Percentiles rank a stretch among this genome's conserved stretches.
phyloP scores from a whole-genome alignment of 1,140 invertebrate species.

The Steinernema khuongi region DNA sequence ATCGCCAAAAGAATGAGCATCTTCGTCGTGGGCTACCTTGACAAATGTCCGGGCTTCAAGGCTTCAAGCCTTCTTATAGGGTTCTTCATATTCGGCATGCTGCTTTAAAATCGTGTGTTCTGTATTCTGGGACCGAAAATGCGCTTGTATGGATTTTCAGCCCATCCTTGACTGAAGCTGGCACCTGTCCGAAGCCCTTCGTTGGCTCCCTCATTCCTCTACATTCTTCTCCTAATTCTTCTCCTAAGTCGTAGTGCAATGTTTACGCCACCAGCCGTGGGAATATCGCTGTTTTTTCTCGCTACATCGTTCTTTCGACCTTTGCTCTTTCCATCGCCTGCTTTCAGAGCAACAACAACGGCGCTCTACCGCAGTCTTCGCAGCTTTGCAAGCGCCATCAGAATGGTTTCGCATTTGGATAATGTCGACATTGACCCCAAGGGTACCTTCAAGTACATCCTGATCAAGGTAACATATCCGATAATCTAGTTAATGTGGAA shows the following conservation, averaged over 20 bases:
- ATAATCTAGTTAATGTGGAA: slow-evolving; percentile 53
- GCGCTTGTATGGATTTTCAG: background rate
- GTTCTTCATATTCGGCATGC: too few species aligned
- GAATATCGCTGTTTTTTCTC: too few species aligned
- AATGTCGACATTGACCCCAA: slow-evolving; percentile 74
- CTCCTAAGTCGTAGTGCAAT: too few species aligned
- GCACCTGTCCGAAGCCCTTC: too few species aligned
- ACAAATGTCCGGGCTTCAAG: too few species aligned
- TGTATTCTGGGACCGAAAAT: background rate
- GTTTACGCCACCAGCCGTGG: too few species aligned
- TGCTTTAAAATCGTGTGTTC: too few species aligned
- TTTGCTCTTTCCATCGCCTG: background rate
- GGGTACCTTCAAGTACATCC: slow-evolving; percentile 81
- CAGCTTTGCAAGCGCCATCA: background rate
- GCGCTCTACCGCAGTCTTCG: background rate
- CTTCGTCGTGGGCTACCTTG: too few species aligned
- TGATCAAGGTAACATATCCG: slow-evolving; percentile 68
- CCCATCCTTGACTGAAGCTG: background rate
- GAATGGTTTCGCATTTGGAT: slow-evolving; percentile 60
- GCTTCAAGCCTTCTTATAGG: too few species aligned
- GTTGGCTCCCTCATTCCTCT: too few species aligned
- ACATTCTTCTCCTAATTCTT: too few species aligned
- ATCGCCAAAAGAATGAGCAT: too few species aligned
- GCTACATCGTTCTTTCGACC: background rate
- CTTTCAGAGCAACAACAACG: background rate